Evolutionary conservation across 2,113 vertebrate genomes (phyloP).

Genomic region (Perca schrenkii): DNA sequence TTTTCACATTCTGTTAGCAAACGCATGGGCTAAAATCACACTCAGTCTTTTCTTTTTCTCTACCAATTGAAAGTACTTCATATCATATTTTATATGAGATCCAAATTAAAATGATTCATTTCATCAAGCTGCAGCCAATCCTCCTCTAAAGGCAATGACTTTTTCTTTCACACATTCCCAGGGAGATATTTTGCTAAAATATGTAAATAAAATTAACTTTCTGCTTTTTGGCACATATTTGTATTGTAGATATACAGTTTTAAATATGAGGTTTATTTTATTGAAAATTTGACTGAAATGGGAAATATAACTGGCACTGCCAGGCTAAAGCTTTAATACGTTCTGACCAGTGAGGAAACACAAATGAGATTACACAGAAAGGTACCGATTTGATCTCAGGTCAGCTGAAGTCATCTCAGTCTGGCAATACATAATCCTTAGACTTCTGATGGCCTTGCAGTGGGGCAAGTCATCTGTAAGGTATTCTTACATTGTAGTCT

Average conservation of each 20-base stretch:
- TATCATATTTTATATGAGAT: conserved; percentile 75
- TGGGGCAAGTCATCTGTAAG: not conserved
- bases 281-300: conserved; percentile 16
- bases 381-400: not conserved
- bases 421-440: not conserved
- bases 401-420: not conserved
- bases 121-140: conserved; percentile 70
- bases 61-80: conserved; percentile 66
- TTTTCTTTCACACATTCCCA: conserved; percentile 37
- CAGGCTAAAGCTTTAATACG: not conserved
- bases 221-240: conserved; percentile 13
- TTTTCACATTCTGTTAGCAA: conserved; percentile 53
- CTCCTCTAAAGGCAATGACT: conserved; percentile 41
- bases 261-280: not conserved
- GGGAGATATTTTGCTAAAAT: conserved; percentile 48
- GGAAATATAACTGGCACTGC: not conserved
- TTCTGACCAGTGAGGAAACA: not conserved
- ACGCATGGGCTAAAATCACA: conserved; percentile 52
- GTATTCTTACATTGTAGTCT: not conserved
- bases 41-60: conserved; percentile 62
- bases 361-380: not conserved
- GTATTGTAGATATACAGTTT: conserved; percentile 19
- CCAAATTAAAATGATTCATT: conserved; percentile 77
- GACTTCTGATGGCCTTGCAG: not conserved
- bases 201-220: conserved; percentile 62